These are phyloP conservation scores for Coptotermes formosanus DNA, from an alignment of 1,140 invertebrate genomes.

Conservation along the genomic window DNA sequence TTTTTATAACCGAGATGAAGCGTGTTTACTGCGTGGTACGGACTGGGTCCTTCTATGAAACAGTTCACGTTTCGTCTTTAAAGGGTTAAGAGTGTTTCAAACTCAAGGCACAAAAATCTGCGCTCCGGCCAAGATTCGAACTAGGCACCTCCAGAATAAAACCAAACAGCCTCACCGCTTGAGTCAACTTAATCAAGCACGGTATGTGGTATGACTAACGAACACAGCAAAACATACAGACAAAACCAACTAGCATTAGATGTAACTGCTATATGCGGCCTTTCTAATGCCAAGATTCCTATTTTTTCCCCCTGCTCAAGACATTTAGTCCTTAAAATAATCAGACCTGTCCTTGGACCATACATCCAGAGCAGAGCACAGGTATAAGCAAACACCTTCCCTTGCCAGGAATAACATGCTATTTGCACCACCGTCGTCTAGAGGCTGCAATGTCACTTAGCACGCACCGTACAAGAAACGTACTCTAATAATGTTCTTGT, in stretches of 20 bases:
- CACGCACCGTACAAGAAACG: background rate
- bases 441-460: background rate
- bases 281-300: slow-evolving; percentile 9
- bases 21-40: no score
- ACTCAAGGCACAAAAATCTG: no score
- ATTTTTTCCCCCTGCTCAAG: background rate
- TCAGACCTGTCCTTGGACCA: background rate
- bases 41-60: no score
- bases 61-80: no score
- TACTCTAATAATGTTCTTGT: background rate
- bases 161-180: no score
- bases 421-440: background rate
- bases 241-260: background rate
- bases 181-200: no score
- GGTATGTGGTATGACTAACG: no score
- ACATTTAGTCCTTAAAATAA: slow-evolving; percentile 11
- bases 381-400: slow-evolving; percentile 11
- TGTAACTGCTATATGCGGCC: background rate
- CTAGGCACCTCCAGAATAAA: no score
- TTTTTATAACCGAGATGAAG: no score
- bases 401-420: slow-evolving; percentile 14
- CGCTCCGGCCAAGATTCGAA: no score
- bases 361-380: slow-evolving; percentile 11
- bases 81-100: no score
- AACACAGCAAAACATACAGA: background rate